A percentile compares a stretch with the other conserved stretches of the same genome.
Evolutionary conservation across 2,888 invertebrate genomes (phyloP).

Genomic region (Seira ritae): DNA sequence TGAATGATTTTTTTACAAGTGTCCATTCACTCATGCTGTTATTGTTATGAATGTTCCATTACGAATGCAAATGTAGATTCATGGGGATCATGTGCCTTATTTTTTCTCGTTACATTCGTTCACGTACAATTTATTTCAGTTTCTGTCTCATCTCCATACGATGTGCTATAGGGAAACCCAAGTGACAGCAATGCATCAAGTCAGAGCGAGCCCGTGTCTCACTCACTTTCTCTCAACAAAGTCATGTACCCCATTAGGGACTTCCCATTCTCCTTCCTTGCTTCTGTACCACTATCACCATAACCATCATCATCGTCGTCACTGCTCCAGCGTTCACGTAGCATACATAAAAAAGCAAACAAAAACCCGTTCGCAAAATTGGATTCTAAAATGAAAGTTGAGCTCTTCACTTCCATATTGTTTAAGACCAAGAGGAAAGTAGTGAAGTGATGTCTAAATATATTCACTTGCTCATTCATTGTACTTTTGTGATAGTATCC

Average conservation of each 20-base stretch:
- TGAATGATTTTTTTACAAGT: not conserved
- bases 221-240: too few species aligned
- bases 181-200: conserved; percentile 35
- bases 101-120: too few species aligned
- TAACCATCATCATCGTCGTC: too few species aligned
- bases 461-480: conserved; percentile 28
- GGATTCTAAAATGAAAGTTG: conserved; percentile 3
- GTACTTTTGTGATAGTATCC: not conserved
- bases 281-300: too few species aligned
- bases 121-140: too few species aligned
- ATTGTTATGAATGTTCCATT: not conserved
- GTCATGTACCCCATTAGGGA: conserved; percentile 25
- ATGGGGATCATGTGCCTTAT: conserved; percentile 18
- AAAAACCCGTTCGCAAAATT: conserved; percentile 5
- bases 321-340: not conserved
- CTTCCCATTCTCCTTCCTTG: not conserved
- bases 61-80: conserved; percentile 35
- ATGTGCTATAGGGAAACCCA: too few species aligned
- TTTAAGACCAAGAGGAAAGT: too few species aligned
- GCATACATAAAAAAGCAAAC: conserved; percentile 15
- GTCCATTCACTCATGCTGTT: not conserved
- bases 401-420: conserved; percentile 7
- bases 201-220: conserved; percentile 20
- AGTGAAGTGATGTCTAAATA: conserved; percentile 25
- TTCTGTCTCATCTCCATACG: too few species aligned